Conservation (phyloP, 2,113 vertebrate species). For the Semnornis frantzii region DNA sequence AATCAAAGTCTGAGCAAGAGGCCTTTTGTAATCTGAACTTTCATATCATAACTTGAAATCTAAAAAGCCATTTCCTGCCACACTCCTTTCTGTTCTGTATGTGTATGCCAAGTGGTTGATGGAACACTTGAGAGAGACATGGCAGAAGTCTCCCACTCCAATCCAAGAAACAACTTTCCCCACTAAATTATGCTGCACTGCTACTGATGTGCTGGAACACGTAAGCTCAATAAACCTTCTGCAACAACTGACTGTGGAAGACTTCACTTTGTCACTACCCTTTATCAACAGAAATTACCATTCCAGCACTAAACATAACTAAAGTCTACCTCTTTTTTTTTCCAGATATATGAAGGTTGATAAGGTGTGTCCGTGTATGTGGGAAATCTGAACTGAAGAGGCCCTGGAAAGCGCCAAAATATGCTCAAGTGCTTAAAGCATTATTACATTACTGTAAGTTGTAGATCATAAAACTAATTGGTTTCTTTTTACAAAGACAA, state of each 20-base stretch:
- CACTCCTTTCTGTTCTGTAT: neutral
- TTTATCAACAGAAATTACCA: neutral
- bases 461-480: neutral
- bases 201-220: neutral
- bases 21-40: neutral
- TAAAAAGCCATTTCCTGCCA: neutral
- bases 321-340: neutral
- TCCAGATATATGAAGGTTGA: neutral
- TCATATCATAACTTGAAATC: rapidly evolving
- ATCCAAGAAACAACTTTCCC: neutral
- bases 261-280: neutral
- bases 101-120: neutral
- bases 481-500: neutral
- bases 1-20: neutral
- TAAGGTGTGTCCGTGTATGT: neutral
- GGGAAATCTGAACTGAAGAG: neutral
- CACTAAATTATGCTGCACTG: neutral
- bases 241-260: neutral
- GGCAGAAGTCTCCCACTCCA: neutral
- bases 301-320: neutral
- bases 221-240: neutral
- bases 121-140: neutral
- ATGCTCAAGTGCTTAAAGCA: neutral
- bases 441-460: neutral
- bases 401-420: neutral